Base-by-base conservation (phyloP, 1,140 invertebrate genomes). In the Zaprionus ornatus region DNA sequence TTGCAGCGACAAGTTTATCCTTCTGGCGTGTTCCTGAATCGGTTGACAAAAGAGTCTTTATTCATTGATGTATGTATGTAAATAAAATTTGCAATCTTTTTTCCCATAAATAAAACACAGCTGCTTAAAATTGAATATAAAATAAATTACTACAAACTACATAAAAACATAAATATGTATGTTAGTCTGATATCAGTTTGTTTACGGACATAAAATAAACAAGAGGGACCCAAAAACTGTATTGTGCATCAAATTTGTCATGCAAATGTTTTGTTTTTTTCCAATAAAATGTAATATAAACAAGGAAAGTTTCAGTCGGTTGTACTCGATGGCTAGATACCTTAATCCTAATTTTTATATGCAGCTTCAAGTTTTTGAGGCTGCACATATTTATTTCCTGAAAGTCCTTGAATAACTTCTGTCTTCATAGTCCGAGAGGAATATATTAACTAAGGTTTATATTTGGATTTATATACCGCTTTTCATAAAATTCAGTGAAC, bases 201-300 rank as follows among this genome's bases (percentile, higher is more conserved):
- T 50, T 50, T 50, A 21, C 45, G 21, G 45, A 50, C 12, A 21
- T 9, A 66, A 82, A 77, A 40, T 52, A 61, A 60, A 60, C 23
- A 72, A 75, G 79, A 70, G 52, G 73, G n/a, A 52, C 65, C 17
- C 29, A 54, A 84, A 60, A 68, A 75, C 72, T 65, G 19, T 62
- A 32, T 40, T 57, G 23, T 71, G 19, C 27, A 68, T 45, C n/a
- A n/a, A 45, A 45, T 45, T 45, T 45, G 15, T 40, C 42, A 50
- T 45, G 40, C 40, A 23, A 25, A 85, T 65, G 19, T 50, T 23
- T 50, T 23, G 45, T 50, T 50, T 50, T 48, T 48, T 50, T 50
- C 19, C 19, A 12, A 85, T 52, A 76, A 82, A 72, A 60, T 78
- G 45, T 40, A 78, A 78, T 81, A 62, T 62, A 27, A 75, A 63